A percentile compares a stretch with the other conserved stretches of the same genome.
Evolutionary conservation across 92 coral and sea anemone species (phyloP).

Genomic region (Parazoanthus darwini): DNA sequence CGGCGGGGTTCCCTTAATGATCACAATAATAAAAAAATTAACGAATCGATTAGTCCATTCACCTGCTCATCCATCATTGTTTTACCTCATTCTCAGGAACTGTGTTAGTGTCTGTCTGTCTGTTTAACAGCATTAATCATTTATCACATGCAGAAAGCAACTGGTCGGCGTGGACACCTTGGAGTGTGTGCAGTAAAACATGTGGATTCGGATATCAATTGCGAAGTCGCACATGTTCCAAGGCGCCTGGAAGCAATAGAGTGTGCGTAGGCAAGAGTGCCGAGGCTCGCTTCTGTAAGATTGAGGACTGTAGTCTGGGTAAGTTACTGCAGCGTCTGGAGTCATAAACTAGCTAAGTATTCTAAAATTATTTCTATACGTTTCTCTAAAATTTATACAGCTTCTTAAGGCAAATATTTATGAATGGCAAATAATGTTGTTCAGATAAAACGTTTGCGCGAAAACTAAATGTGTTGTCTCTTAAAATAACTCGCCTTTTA

Average conservation of each 20-base stretch:
- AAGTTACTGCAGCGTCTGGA: not conserved
- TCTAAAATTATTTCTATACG: too few species aligned
- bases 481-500: not conserved
- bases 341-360: too few species aligned
- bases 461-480: not conserved
- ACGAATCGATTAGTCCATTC: not conserved
- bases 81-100: not conserved
- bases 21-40: too few species aligned
- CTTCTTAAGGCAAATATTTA: too few species aligned
- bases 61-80: not conserved
- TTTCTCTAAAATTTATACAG: too few species aligned
- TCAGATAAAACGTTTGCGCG: not conserved
- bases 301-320: not conserved
- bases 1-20: not conserved
- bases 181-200: conserved; percentile 18
- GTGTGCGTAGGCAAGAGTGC: not conserved
- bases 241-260: not conserved
- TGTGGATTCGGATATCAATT: conserved; percentile 12
- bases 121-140: not conserved
- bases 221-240: conserved; percentile 11
- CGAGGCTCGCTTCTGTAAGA: not conserved
- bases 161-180: conserved; percentile 20
- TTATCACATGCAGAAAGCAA: not conserved
- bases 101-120: not conserved
- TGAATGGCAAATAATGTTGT: not conserved